Conservation (phyloP, 2,797 vertebrate genomes). For the Falco concolor region DNA sequence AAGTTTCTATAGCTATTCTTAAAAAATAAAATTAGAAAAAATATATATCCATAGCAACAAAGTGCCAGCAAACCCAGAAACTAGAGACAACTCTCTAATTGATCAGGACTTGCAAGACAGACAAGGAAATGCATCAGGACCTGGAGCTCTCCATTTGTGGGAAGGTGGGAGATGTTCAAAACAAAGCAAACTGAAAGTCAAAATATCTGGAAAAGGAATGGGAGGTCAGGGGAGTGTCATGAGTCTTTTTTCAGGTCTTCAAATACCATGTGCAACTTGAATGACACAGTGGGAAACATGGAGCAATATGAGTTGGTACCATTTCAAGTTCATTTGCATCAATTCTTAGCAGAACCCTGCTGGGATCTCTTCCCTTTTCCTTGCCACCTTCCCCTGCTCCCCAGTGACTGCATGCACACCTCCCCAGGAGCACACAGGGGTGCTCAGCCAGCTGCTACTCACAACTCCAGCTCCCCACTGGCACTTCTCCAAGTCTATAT, state of each 20-base stretch:
- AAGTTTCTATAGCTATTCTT: background rate
- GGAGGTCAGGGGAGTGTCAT: background rate
- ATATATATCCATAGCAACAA: background rate
- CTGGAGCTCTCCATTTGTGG: background rate
- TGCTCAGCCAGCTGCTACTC: background rate
- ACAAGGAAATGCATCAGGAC: background rate
- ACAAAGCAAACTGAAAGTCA: background rate
- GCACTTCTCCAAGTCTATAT: background rate
- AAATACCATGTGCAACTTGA: background rate
- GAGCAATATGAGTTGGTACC: background rate
- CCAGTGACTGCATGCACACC: accelerated
- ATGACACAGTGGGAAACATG: background rate
- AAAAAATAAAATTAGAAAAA: background rate
- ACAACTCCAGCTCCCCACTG: background rate
- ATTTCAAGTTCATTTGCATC: background rate
- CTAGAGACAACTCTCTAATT: background rate
- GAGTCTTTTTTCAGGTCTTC: background rate
- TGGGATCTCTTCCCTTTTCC: background rate
- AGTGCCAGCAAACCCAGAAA: background rate
- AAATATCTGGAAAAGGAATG: background rate
- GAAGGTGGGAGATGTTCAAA: background rate
- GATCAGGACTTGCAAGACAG: background rate
- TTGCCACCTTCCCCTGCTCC: background rate
- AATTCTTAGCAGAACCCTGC: background rate
- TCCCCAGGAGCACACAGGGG: accelerated